phyloP scores from a whole-genome alignment of 2,797 vertebrate species.

The Rhyacichthys aspro region DNA sequence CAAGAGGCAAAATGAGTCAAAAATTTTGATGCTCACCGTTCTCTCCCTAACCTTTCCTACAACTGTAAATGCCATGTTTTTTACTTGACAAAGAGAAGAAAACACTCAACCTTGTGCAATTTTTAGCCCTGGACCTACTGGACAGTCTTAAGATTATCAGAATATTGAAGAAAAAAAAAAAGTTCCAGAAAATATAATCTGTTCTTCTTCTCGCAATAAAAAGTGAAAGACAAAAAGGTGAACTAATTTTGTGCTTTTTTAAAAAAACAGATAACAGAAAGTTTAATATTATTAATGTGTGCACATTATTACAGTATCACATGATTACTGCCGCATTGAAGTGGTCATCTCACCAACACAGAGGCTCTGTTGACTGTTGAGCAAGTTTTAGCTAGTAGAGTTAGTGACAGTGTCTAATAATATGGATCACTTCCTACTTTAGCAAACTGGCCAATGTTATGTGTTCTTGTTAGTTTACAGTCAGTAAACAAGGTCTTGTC shows the following conservation, averaged over 20 bases:
- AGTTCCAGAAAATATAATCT: conserved; percentile 15
- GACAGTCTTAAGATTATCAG: conserved; percentile 73
- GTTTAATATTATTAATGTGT: too few species aligned
- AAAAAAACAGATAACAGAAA: too few species aligned
- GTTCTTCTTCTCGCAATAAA: conserved; percentile 56
- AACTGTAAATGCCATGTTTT: conserved; percentile 54
- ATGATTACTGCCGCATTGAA: too few species aligned
- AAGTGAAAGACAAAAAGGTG: conserved; percentile 33
- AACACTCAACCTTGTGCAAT: conserved; percentile 39
- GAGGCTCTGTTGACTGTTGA: too few species aligned
- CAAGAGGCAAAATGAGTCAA: conserved; percentile 20
- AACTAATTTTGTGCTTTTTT: conserved; percentile 17
- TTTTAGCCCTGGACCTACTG: conserved; percentile 51
- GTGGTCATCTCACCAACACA: too few species aligned
- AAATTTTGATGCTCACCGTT: conserved; percentile 1
- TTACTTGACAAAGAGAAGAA: conserved; percentile 61
- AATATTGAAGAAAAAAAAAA: conserved; percentile 30
- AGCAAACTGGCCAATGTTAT: too few species aligned
- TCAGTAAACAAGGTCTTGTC: too few species aligned
- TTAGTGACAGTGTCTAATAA: too few species aligned
- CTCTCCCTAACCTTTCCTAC: conserved; percentile 20
- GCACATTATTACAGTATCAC: too few species aligned
- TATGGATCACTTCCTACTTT: too few species aligned
- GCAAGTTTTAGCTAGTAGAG: too few species aligned
- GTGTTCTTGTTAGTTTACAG: too few species aligned